These are phyloP conservation scores for Tarsius wallacei DNA, from an alignment of 2,797 vertebrate species.

Conservation along the genomic window DNA sequence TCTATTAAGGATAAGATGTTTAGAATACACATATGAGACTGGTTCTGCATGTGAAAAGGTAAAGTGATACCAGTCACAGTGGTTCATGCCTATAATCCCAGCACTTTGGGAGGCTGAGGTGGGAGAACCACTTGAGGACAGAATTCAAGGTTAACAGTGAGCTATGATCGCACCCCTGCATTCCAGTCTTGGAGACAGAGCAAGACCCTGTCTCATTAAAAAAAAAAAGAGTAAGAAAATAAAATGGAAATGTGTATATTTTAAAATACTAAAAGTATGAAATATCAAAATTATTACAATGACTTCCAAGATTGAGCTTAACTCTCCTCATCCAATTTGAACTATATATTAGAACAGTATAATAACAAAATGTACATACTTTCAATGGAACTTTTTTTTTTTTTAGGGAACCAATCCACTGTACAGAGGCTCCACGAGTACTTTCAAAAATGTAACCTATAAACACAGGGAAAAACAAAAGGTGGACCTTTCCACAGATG, in stretches of 20 bases:
- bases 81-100: no score
- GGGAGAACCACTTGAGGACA: no score
- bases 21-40: neutral
- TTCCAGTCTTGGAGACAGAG: no score
- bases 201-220: neutral
- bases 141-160: no score
- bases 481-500: slow-evolving; percentile 87
- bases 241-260: neutral
- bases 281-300: slow-evolving; percentile 55
- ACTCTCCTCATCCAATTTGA: neutral
- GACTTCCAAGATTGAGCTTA: slow-evolving; percentile 30
- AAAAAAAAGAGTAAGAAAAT: neutral
- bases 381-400: slow-evolving; percentile 20
- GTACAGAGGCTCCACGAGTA: slow-evolving; percentile 97
- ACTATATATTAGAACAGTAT: slow-evolving; percentile 34
- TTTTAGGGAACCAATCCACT: slow-evolving; percentile 97
- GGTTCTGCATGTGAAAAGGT: neutral
- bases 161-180: no score
- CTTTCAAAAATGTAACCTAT: slow-evolving; percentile 99
- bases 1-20: slow-evolving; percentile 47
- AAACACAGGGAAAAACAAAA: slow-evolving; percentile 94
- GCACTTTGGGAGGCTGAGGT: no score
- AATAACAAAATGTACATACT: slow-evolving; percentile 56
- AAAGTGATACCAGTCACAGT: no score
- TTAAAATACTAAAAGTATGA: slow-evolving; percentile 17